phyloP scores from a whole-genome alignment of 1,140 invertebrate species.

The Drosophila carrolli region DNA sequence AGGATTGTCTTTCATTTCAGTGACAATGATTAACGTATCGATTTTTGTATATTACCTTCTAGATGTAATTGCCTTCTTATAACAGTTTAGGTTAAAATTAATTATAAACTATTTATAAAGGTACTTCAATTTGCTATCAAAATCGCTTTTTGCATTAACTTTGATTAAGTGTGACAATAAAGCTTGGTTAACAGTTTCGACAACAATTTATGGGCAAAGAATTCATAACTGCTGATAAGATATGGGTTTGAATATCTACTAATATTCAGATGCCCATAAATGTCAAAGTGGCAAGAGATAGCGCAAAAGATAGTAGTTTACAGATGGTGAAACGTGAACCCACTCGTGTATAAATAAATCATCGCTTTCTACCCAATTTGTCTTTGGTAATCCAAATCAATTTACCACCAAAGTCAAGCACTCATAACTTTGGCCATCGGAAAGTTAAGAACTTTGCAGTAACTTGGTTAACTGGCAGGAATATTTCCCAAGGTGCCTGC shows the following conservation, averaged over 20 bases:
- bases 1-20: too few species aligned
- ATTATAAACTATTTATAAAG: neutral
- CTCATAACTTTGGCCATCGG: constrained; percentile 19
- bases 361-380: constrained; percentile 18
- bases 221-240: constrained; percentile 13
- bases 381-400: constrained; percentile 34
- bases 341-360: constrained; percentile 18
- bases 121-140: neutral
- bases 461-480: constrained; percentile 32
- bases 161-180: constrained; percentile 36
- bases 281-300: neutral
- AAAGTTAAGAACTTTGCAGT: constrained; percentile 25
- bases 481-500: constrained; percentile 39
- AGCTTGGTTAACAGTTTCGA: constrained; percentile 3
- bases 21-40: too few species aligned
- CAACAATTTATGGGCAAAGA: constrained; percentile 1
- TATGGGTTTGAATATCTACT: neutral
- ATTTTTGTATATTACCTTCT: too few species aligned
- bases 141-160: constrained; percentile 13
- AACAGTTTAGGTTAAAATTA: neutral
- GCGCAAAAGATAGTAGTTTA: neutral
- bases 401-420: constrained; percentile 17
- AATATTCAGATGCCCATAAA: neutral
- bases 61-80: too few species aligned
- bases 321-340: neutral